Base-by-base conservation (phyloP, 2,888 invertebrate genomes). In the Ischnus inquisitorius region DNA sequence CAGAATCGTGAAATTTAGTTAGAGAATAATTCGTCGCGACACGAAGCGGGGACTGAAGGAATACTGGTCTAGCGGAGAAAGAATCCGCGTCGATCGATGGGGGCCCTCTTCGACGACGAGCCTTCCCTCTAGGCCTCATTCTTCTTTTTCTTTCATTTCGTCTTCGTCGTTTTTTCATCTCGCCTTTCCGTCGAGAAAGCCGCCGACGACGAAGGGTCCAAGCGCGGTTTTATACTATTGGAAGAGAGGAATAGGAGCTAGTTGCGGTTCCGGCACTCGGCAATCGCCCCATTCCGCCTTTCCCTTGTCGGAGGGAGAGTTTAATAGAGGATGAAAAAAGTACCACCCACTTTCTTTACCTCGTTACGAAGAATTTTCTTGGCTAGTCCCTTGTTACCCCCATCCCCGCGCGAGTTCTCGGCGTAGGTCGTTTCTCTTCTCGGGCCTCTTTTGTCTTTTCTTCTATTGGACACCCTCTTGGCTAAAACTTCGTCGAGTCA, bases 281-380 rank as follows among this genome's bases (percentile, higher is more conserved):
- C 67, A n/a, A 74, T 60, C 67, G 65, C 67, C 64, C 54, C 75
- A 43, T 25, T 25, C 94, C 95, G 95, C 95, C 95, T 95, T 95
- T 95, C 94, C 94, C 95, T 94, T 95, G 95, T 95, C 94, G 87
- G 87, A 89, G 92, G 91, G 91, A 91, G 92, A 91, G 92, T 92
- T 93, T 93, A 93, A 93, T 93, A 93, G 93, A 93, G 93, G 93
- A 92, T 93, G 92, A 93, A 93, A 93, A 93, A 93, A 91, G 90
- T 90, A 89, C 89, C 85, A 87, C 88, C 87, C 85, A 84, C 87
- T 88, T 88, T 88, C 88, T 88, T 84, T 83, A 78, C 78, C 77
- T 78, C 67, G 78, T 69, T 57, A 60, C 28, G 68, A 74, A 43
- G 60, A 60, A 62, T 82, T 43, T 74, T 79, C 79, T 82, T 79